Evolutionary conservation across 2,797 vertebrate species (phyloP), one percentile per base, ranked within the genome.

Genomic region (Chiloscyllium punctatum): DNA sequence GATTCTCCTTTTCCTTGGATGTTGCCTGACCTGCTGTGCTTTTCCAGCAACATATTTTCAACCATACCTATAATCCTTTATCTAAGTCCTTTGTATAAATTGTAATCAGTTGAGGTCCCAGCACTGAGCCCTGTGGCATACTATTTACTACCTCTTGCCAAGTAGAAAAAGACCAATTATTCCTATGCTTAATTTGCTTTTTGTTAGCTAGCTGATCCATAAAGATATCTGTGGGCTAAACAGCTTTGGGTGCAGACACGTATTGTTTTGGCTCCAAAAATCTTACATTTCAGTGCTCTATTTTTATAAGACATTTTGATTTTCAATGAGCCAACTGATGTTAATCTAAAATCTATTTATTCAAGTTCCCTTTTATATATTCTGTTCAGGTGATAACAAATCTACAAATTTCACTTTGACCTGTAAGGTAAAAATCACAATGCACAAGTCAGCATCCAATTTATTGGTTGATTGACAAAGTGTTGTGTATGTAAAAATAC

Each of bases 381-480:
- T 74, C 72, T 33, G 33, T 51, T 95, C 48, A 77, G 42, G 71
- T 33, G 72, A 95, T 95, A 77, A 13, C 30, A 77, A 57, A 77
- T 30, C 71, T 95, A 77, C 27, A 77, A 94, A 42, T 95, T 77
- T 77, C 71, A 68, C 66, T 92, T 92, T 69, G 37, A 8, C 62
- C 90, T 42, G 5, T 15, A 77, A 74, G 48, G 48, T 77, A 57
- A 15, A 53, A 95, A 77, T 95, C 72, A 53, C 27, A 94, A 53
- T 95, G 42, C 71, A 74, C 71, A 27, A 95, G 94, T 74, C 71
- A 95, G 68, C 71, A 42, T 72, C 71, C 68, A 77, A 95, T 95
- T 72, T 95, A 53, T 30, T 95, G 94, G 94, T 74, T 95, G 94
- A 95, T 71, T 95, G 69, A 48, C 27, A 57, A 95, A 95, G 30